Conservation (phyloP, 2,888 invertebrate species). For the Tinea pellionella region DNA sequence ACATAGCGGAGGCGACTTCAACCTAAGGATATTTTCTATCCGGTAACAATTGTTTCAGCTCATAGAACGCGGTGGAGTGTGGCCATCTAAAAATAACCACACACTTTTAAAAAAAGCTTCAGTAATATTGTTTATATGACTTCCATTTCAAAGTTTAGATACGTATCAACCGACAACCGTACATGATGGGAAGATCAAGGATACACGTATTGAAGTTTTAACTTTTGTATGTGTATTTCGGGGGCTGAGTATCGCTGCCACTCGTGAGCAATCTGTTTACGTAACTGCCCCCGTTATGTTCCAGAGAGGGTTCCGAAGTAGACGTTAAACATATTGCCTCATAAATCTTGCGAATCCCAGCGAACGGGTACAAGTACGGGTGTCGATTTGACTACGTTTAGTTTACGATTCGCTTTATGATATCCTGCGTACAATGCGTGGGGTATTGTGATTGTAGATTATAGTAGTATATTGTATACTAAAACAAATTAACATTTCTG, state of each 20-base stretch:
- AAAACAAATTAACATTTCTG: not conserved
- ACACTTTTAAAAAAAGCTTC: too few species aligned
- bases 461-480: not conserved
- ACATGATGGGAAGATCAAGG: too few species aligned
- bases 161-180: too few species aligned
- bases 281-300: slow-evolving; percentile 67
- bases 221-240: slow-evolving; percentile 37
- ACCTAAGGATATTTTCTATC: too few species aligned
- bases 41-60: too few species aligned
- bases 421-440: not conserved
- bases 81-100: too few species aligned
- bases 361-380: slow-evolving; percentile 28
- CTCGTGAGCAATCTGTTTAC: slow-evolving; percentile 67
- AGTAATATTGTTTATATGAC: too few species aligned
- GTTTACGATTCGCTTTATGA: slow-evolving; percentile 37
- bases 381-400: slow-evolving; percentile 59
- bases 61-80: too few species aligned
- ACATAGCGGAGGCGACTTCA: too few species aligned
- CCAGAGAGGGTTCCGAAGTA: slow-evolving; percentile 61
- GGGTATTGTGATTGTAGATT: not conserved
- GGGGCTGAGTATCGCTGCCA: slow-evolving; percentile 33
- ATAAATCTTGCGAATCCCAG: slow-evolving; percentile 67
- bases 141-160: too few species aligned
- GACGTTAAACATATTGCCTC: slow-evolving; percentile 70
- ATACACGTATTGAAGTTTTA: slow-evolving; percentile 29